Evolutionary conservation across 2,113 vertebrate species (phyloP), one percentile per base, ranked within the genome.

Genomic region (Pelvicachromis taeniatus): DNA sequence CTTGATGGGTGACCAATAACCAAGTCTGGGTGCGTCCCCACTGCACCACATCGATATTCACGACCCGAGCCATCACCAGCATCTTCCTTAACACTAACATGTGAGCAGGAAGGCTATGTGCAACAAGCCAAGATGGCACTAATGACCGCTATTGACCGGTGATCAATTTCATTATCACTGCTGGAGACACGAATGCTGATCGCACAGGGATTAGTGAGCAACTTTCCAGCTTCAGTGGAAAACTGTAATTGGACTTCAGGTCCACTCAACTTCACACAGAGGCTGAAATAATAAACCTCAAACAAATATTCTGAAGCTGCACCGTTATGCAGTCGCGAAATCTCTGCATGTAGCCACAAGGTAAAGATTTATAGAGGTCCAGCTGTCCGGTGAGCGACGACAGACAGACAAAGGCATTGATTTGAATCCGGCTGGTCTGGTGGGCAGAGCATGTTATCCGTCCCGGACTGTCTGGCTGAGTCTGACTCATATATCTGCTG

Each of bases 31-130:
- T 87, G 84, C 90, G 85, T 90, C 86, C 42, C 83, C 79, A 78
- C 88, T 82, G 91, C 89, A 55, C 56, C 70, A 82, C 92, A 92
- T 95, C 87, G 87, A 92, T 94, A 93, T 89, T 92, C 90, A 92
- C 81, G 75, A 77, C 83, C 82, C 12, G 85, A 82, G 75, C 73
- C 21, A 84, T 89, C 82, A 88, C 86, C 87, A 45, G 78, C 77
- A 59, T 85, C 89, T 80, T 80, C 40, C 50, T 79, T 73, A 26
- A 42, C 45, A 4, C 26, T 50, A 53, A 29, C 56, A 58, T 63
- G 2, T 21, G 56, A 50, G 75, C 81, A 61, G 83, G 29, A 70
- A 77, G 52, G 23, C 14, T 9, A 80, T 2, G 58, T 29, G 52
- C 17, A 9, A 52, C 1, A 7, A 29, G 70, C 26, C 63, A 26